Percentiles rank a stretch among this genome's conserved stretches.
phyloP scores from a whole-genome alignment of 2,113 vertebrate genomes.

The Cygnus atratus region DNA sequence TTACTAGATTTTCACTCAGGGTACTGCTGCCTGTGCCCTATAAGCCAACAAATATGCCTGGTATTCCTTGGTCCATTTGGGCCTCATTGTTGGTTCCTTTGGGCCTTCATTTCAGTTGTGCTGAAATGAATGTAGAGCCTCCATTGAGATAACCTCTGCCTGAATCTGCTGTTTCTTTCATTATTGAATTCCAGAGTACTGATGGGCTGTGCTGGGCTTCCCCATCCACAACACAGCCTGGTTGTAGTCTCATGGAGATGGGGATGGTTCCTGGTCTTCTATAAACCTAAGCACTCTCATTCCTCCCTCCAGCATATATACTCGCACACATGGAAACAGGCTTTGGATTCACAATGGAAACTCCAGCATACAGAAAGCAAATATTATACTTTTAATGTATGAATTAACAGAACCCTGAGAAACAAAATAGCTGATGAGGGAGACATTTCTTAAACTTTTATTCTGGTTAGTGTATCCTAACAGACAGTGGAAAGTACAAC shows the following conservation, averaged over 20 bases:
- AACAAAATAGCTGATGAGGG: neutral
- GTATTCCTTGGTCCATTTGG: neutral
- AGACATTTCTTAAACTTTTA: neutral
- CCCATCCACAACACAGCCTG: fast-evolving
- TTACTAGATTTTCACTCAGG: neutral
- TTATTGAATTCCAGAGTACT: fast-evolving
- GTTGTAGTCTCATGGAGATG: neutral
- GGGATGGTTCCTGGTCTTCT: fast-evolving
- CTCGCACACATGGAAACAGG: neutral
- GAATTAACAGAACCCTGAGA: neutral
- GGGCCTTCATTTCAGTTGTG: neutral
- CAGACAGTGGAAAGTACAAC: neutral
- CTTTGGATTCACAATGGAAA: neutral
- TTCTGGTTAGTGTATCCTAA: neutral
- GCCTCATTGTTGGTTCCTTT: neutral
- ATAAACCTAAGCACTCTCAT: neutral
- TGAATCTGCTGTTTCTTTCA: neutral
- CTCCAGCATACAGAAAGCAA: neutral
- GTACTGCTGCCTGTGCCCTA: neutral
- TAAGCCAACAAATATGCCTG: fast-evolving
- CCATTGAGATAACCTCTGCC: neutral
- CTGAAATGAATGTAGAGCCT: neutral
- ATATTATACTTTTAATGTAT: neutral
- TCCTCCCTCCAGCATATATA: neutral
- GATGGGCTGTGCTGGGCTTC: neutral